phyloP scores from a whole-genome alignment of 2,888 invertebrate genomes.

The Acleris laterana region DNA sequence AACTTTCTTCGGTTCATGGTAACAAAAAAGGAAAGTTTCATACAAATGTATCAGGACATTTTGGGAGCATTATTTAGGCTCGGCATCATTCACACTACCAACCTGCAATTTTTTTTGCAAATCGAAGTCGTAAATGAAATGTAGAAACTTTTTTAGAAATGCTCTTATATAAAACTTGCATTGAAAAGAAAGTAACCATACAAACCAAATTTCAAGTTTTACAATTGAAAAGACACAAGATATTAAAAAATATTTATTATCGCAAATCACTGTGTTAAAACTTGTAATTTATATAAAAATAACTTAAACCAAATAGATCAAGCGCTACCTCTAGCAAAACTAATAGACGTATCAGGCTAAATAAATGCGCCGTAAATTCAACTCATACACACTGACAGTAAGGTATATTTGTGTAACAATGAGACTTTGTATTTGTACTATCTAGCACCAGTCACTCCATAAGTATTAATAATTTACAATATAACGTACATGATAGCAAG shows the following conservation, averaged over 20 bases:
- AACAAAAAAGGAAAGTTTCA: no score
- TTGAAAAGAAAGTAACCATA: neutral
- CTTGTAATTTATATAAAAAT: neutral
- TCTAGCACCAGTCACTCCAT: neutral
- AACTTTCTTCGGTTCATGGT: no score
- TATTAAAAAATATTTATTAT: conserved; percentile 6
- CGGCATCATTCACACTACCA: no score
- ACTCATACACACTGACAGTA: neutral
- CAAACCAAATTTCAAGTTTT: neutral
- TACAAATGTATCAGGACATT: no score
- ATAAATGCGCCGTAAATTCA: conserved; percentile 6
- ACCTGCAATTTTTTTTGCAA: no score
- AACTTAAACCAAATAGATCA: neutral
- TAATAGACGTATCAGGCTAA: neutral
- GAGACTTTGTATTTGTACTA: neutral
- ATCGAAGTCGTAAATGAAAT: no score
- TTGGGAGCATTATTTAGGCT: no score
- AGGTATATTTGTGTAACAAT: neutral
- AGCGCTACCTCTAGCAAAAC: conserved; percentile 11
- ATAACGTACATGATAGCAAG: neutral
- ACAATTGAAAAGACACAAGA: neutral
- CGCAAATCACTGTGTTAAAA: neutral
- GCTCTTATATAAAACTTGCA: no score
- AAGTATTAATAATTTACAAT: neutral
- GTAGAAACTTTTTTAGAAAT: no score